Percentiles rank a stretch among this genome's conserved stretches.
These are phyloP conservation scores for Rhagoletis zephyria DNA, from an alignment of 1,140 invertebrate species.

Conservation along the genomic window DNA sequence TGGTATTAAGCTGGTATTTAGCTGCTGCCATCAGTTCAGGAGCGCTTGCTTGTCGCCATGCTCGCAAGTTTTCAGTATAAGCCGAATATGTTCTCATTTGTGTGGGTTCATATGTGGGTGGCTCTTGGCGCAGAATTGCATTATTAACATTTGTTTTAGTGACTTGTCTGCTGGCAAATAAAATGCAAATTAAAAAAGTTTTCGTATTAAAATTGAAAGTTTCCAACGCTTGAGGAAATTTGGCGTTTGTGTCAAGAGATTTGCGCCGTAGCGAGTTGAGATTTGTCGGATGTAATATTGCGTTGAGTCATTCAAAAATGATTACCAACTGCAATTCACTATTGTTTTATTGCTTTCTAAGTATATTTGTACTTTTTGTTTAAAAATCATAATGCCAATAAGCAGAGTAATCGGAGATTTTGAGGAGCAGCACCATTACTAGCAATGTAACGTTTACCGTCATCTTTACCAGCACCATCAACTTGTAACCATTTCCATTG, in stretches of 20 bases:
- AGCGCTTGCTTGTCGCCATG: background rate
- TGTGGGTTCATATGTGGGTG: background rate
- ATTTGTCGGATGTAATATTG: background rate
- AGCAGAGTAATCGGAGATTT: too few relatives aligned
- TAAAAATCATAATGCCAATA: too few relatives aligned
- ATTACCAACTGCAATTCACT: too few relatives aligned
- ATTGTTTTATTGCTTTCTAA: too few relatives aligned
- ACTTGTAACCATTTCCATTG: too few relatives aligned
- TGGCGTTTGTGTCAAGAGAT: background rate
- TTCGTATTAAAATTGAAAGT: background rate
- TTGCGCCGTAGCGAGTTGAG: background rate
- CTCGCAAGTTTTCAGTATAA: background rate
- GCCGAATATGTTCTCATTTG: background rate
- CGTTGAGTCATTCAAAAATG: background rate
- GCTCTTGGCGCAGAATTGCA: background rate
- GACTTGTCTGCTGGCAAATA: conserved; percentile 9
- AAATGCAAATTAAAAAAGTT: conserved; percentile 36
- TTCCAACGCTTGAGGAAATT: background rate
- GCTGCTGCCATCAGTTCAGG: background rate
- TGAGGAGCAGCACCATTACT: too few relatives aligned
- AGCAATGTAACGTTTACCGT: too few relatives aligned
- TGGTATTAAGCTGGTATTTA: background rate
- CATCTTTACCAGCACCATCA: too few relatives aligned
- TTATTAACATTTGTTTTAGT: conserved; percentile 39
- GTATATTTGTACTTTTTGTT: too few relatives aligned